A percentile compares a stretch with the other conserved stretches of the same genome.
These are phyloP conservation scores for Azemiops feae DNA, from an alignment of 2,113 vertebrate genomes.

Conservation along the genomic window DNA sequence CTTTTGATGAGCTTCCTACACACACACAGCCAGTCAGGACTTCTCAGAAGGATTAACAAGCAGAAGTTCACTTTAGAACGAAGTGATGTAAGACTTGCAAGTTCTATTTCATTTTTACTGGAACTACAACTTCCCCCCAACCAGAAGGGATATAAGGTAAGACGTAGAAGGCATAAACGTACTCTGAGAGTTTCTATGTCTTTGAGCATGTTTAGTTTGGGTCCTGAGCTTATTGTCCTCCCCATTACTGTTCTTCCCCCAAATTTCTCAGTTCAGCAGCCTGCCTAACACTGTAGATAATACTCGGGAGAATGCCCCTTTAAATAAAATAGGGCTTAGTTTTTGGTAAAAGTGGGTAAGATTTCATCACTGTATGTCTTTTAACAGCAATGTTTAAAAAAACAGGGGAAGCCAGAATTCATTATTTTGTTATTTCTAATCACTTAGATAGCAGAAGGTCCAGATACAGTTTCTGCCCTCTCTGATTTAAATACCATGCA, in stretches of 20 bases:
- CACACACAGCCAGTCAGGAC: accelerated
- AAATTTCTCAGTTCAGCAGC: background rate
- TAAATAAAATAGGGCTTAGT: background rate
- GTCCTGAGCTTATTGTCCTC: background rate
- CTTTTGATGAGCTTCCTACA: background rate
- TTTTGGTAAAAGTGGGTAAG: background rate
- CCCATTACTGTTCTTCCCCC: background rate
- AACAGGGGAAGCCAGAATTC: background rate
- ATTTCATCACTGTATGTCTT: background rate
- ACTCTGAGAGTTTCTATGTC: background rate
- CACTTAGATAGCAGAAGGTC: background rate
- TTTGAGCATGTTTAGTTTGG: background rate
- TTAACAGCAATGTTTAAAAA: background rate
- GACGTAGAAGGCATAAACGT: background rate
- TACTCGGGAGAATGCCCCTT: background rate
- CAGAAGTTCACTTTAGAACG: conserved; percentile 5
- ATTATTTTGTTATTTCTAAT: background rate
- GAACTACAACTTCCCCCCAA: background rate
- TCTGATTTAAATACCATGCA: background rate
- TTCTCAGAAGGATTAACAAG: conserved; percentile 16
- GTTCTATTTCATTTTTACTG: background rate
- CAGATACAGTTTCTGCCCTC: background rate
- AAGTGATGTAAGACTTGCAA: background rate
- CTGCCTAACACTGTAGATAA: background rate
- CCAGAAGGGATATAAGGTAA: background rate